Evolutionary conservation across 2,113 vertebrate species (phyloP), one percentile per base, ranked within the genome.

Genomic region (Platichthys flesus): DNA sequence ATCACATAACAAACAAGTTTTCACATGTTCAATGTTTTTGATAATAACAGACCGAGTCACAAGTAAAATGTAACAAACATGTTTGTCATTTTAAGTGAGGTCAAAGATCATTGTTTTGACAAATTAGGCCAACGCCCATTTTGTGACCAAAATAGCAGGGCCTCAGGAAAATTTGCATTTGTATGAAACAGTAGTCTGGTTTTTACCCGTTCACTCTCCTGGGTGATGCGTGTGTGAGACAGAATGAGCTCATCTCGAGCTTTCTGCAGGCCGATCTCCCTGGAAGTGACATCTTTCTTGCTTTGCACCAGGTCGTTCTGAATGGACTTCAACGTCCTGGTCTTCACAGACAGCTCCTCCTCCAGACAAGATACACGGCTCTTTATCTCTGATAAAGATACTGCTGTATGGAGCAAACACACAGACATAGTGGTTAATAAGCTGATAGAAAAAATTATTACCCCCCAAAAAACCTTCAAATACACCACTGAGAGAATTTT

Each of bases 121-220:
- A 72, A 31, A 31, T 7, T 1, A 67, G 23, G 59, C 28, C 21
- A 54, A 86, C 67, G 47, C 70, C 65, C 42, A 47, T 65, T 73
- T 24, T 20, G 6, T 67, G 57, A 37, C 24, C 63, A 58, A 31
- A 65, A 74, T 37, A 68, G 24, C 18, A 40, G 63, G 21, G 23
- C 4, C 1, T 35, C 13, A 1, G 0, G 47, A 7, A 64, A 71
- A 65, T 42, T 5, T 7, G n/a, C 15, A 35, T 14, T 26, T 12
- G 28, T 23, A 37, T 14, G 23, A 61, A 71, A 60, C 9, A 31
- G 13, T 4, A 31, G 49, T 28, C 24, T 56, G 60, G 52, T 62
- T 31, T 5, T 86, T 90, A 95, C 94, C 92, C 89, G 86, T 60
- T 93, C 89, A 12, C 69, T 90, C 67, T 94, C 92, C 79, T 94